Evolutionary conservation across 2,888 invertebrate genomes (phyloP), one percentile per base, ranked within the genome.

Genomic region (Nomada ferruginata): DNA sequence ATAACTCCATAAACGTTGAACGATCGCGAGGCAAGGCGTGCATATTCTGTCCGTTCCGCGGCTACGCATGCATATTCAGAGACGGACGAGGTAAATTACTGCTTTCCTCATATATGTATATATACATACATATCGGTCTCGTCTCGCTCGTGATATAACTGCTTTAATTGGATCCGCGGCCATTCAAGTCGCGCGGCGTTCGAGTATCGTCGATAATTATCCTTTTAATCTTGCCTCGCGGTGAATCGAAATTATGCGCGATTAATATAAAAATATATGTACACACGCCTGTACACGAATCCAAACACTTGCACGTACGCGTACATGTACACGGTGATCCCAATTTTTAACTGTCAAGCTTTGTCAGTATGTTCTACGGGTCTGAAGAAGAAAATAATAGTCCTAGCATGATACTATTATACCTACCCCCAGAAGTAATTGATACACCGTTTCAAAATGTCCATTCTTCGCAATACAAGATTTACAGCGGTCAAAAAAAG

Each of bases 171-270:
- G 75, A 82, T 82, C 70, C 80, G 66, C 80, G 71, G 71, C 71
- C 68, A 81, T 73, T 81, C 76, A 81, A 81, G 81, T 76, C 70
- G 66, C 36, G 47, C 57, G 18, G 55, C 26, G 42, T 81, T 73
- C 73, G 73, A 81, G 76, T 73, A 76, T 80, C 83, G 76, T 47
- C 65, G 81, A 81, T 73, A 83, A 83, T 81, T 81, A 76, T 81
- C 81, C 76, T 59, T 83, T 76, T 81, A 69, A 76, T 73, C 81
- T 69, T 52, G 73, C 70, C 75, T 76, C 68, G 75, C 47, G 55
- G 68, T 42, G 71, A 82, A 68, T 76, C 75, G 71, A 71, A 75
- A 72, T 80, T 80, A 79, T 76, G 80, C 68, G 20, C 82, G 71
- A 82, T 80, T 82, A 80, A 82, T 82, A 69, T 52, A 72, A 52